Evolutionary conservation across 2,888 invertebrate genomes (phyloP), one percentile per base, ranked within the genome.

Genomic region (Hanleya hanleyi): DNA sequence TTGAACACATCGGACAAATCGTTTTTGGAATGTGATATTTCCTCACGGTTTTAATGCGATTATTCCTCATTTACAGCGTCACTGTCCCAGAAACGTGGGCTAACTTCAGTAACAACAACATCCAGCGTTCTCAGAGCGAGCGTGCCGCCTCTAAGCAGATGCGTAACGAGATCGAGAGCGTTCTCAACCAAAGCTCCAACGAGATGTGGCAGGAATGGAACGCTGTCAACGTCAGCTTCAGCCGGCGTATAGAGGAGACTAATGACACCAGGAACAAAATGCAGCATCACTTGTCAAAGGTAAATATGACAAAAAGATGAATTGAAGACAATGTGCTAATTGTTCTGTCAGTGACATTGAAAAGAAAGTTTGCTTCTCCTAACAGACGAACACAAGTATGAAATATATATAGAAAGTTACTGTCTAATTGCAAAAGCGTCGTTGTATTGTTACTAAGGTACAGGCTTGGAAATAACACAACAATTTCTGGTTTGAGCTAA

Each of bases 201-300:
- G 90, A 89, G 73, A 90, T 91, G 89, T 88, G 90, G 87, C 88
- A 88, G 69, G 87, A 89, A 77, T 91, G 90, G 90, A 90, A 90
- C 81, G 71, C 83, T 9, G 90, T 90, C 75, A 91, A 91, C 78
- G 87, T 86, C 35, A 84, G 88, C 32, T 85, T 91, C 73, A 88
- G 87, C 61, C 85, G 89, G 81, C 84, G 90, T 50, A 87, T 90
- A 78, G 86, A 87, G 79, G 90, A 91, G 77, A 82, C 85, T 71
- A 88, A 87, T 57, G 90, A 90, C 68, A 87, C 90, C 71, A 88
- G 90, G 79, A 90, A 91, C 83, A 88, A 84, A 75, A 84, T 90
- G 65, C 90, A 91, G 83, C 87, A 88, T n/a, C 90, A 91, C 78
- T 84, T 91, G 37, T 88, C 90, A 49, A 89, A 87, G 87, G 90